Percentiles rank a stretch among this genome's conserved stretches.
Conservation (phyloP, 2,113 vertebrate species). For the Pavo muticus region DNA sequence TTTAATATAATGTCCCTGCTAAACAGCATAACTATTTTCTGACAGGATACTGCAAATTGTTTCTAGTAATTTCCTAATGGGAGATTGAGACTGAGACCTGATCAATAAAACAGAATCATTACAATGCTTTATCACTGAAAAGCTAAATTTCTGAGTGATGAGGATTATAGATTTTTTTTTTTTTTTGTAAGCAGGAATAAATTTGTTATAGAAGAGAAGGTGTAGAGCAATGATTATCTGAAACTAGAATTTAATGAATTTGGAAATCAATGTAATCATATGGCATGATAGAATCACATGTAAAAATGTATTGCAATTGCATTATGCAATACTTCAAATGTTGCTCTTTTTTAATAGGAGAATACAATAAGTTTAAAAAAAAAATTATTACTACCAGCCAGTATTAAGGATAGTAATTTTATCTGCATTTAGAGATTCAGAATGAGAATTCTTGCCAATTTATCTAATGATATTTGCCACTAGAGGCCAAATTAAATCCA, state of each 20-base stretch:
- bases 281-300: background rate
- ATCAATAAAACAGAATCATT: background rate
- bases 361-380: background rate
- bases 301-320: background rate
- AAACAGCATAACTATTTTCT: background rate
- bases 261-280: background rate
- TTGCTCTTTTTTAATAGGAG: background rate
- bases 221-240: background rate
- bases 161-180: background rate
- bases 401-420: background rate
- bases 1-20: background rate
- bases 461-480: constrained; percentile 2
- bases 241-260: background rate
- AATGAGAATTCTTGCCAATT: constrained; percentile 12
- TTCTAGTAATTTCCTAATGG: background rate
- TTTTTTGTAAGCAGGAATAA: background rate
- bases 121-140: background rate
- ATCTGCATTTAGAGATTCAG: constrained; percentile 1
- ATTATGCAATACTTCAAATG: background rate
- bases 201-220: background rate
- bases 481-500: constrained; percentile 5
- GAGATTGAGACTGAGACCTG: background rate
- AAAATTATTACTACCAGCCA: background rate
- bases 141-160: background rate
- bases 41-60: background rate